phyloP scores from a whole-genome alignment of 2,797 vertebrate species.

The Channallabes apus region DNA sequence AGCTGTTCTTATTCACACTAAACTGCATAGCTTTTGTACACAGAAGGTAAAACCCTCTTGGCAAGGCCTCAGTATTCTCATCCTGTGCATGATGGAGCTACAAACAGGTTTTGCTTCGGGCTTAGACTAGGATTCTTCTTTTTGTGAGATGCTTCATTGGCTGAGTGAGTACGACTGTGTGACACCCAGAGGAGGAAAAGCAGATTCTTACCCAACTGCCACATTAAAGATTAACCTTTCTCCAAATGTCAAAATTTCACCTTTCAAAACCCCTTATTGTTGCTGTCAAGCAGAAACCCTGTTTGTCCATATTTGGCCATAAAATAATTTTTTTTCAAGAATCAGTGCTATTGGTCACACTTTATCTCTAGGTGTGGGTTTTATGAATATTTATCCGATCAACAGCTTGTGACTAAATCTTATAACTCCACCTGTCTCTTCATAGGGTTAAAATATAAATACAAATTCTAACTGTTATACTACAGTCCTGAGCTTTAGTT shows the following conservation, averaged over 20 bases:
- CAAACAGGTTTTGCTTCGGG: conserved; percentile 11
- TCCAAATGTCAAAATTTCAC: conserved; percentile 37
- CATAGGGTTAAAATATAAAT: neutral
- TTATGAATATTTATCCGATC: too few species aligned
- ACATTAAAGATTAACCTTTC: conserved; percentile 28
- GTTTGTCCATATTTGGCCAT: too few species aligned
- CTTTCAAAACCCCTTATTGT: conserved; percentile 24
- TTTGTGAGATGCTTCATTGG: neutral
- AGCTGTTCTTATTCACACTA: conserved; percentile 15
- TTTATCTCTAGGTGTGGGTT: too few species aligned
- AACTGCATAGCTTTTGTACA: conserved; percentile 4
- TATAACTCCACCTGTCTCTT: neutral
- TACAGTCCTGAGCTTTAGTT: conserved; percentile 31
- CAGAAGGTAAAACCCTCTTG: conserved; percentile 1
- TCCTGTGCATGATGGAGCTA: neutral
- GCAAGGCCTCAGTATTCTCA: conserved; percentile 41
- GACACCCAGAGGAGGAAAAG: neutral
- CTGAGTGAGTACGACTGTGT: neutral
- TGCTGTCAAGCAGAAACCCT: too few species aligned
- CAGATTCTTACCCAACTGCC: neutral
- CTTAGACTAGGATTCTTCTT: conserved; percentile 10
- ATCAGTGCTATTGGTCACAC: too few species aligned
- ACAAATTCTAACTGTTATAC: conserved; percentile 39
- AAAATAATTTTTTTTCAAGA: too few species aligned
- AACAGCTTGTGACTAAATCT: too few species aligned